Base-by-base conservation (phyloP, 2,113 vertebrate species). In the Lamprotornis superbus region DNA sequence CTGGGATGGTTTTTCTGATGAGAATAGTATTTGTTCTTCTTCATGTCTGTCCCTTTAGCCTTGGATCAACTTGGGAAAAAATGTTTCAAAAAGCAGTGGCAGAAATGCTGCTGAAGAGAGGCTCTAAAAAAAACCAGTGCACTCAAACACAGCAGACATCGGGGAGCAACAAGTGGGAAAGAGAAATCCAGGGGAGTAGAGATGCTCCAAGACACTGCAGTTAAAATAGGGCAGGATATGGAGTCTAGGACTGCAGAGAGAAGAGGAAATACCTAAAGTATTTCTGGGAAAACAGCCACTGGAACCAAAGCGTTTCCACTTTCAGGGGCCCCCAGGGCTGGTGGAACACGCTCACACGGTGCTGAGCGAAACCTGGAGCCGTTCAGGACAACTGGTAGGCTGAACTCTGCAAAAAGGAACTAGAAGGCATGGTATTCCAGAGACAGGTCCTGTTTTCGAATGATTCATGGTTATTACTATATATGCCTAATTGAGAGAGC, bases 201-300 rank as follows among this genome's bases (percentile, higher is more conserved):
- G 75, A 67, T 65, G 63, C 47, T 83, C 30, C 15, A 67, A 80
- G 90, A 65, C 30, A 57, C 23, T 65, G 35, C 33, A 57, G 30
- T 74, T 86, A 70, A 67, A 92, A 69, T 50, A 69, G 25, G n/a
- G 70, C 53, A 87, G 63, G 42, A 85, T 78, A 30, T 39, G 82
- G 33, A 88, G 49, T 31, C 61, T 68, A 74, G 20, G 22, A n/a
- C 33, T 77, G 50, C 10, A 59, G 14, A 63, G 55, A 90, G 70
- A 81, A 88, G 52, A 70, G 28, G 33, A 83, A 90, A 90, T 77
- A 83, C 25, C 37, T 83, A 0, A 87, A 82, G 81, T 31, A 90
- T 89, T 83, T 94, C 79, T 91, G 75, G 75, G 68, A 86, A 94
- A 96, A 80, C 20, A 47, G 71, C 67, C 13, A 33, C 85, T 80